Evolutionary conservation across 2,113 vertebrate genomes (phyloP), one percentile per base, ranked within the genome.

Genomic region (Hemiscyllium ocellatum): DNA sequence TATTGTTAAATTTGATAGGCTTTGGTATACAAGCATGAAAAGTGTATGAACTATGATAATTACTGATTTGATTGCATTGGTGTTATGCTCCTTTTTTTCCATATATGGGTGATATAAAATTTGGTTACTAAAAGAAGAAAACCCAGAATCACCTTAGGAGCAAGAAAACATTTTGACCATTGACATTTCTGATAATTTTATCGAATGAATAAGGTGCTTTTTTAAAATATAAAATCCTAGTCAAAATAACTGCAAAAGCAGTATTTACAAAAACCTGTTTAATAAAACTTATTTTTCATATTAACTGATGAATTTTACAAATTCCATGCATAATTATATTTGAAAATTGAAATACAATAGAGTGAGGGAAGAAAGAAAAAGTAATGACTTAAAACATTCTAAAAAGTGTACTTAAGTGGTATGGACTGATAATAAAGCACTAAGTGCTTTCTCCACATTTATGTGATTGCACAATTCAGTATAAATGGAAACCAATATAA

Each of bases 331-430:
- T 93, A 68, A 93, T 37, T 93, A 37, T 33, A 91, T 33, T 66
- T 91, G 89, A 66, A 65, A 91, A 91, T 61, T 91, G 12, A 91
- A 91, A n/a, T 80, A 80, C 78, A 93, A 29, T n/a, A 65, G n/a
- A 37, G 33, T 42, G 61, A 93, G 66, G 33, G 89, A 93, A 93
- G 33, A 91, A 68, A 42, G 61, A 37, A 93, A 52, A 66, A 93
- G 89, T 68, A 66, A 93, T 66, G 33, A 90, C 61, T 61, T 90
- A 26, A 33, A 61, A 47, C 85, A 52, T 87, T 87, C 52, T 61
- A 61, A 87, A 61, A 87, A 52, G 50, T 26, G 19, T 29, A 29
- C 24, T 56, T 90, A 33, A 90, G 29, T 65, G 5, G 29, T 20
- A 65, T 65, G 13, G 24, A 10, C 87, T n/a, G 85, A 52, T 52